Percentiles rank a stretch among this genome's conserved stretches.
These are phyloP conservation scores for Drosophila quadrilineata DNA, from an alignment of 1,140 invertebrate genomes.

Conservation along the genomic window DNA sequence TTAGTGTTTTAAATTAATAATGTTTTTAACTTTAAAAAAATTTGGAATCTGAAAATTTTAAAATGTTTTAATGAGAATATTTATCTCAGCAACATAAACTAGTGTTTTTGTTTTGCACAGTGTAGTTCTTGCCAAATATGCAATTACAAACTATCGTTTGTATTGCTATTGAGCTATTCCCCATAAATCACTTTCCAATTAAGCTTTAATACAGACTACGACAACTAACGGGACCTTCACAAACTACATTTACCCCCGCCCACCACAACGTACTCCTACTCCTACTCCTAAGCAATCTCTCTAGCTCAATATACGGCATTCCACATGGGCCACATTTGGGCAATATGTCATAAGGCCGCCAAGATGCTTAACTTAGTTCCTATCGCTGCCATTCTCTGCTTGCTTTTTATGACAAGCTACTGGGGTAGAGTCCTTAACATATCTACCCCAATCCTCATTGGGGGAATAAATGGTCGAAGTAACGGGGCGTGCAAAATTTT, in stretches of 20 bases:
- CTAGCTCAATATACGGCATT: conserved; percentile 42
- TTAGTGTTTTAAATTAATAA: too few relatives aligned
- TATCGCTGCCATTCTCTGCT: conserved; percentile 21
- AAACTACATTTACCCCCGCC: too few relatives aligned
- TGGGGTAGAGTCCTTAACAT: too few relatives aligned
- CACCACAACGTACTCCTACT: too few relatives aligned
- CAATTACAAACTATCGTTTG: too few relatives aligned
- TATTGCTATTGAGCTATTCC: background rate
- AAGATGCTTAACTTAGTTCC: conserved; percentile 68
- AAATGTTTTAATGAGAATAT: too few relatives aligned
- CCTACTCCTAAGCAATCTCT: background rate
- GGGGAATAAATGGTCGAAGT: conserved; percentile 59
- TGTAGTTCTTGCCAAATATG: too few relatives aligned
- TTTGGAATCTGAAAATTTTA: too few relatives aligned
- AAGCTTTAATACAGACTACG: conserved; percentile 24
- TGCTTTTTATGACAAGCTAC: conserved; percentile 46
- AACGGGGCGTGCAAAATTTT: conserved; percentile 61
- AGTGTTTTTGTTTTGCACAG: too few relatives aligned
- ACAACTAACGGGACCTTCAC: too few relatives aligned
- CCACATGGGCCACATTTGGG: conserved; percentile 69
- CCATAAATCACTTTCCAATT: conserved; percentile 55
- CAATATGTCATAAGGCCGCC: conserved; percentile 73
- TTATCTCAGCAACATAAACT: too few relatives aligned
- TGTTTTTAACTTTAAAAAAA: too few relatives aligned
- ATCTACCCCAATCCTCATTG: background rate